Percentiles rank a stretch among this genome's conserved stretches.
Conservation (phyloP, 2,797 vertebrate genomes). For the Psittacula echo region DNA sequence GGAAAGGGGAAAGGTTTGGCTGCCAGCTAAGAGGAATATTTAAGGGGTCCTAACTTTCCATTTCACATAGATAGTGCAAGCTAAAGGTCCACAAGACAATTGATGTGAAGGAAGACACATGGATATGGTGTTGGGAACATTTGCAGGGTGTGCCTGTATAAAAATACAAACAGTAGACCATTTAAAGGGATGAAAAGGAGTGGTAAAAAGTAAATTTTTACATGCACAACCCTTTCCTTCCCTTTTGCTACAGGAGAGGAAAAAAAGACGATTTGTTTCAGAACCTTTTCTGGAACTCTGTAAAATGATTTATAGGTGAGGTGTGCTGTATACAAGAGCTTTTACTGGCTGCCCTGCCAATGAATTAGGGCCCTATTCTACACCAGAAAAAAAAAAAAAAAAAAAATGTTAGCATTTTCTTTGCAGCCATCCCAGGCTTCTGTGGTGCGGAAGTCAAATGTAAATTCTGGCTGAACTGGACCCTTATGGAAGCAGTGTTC, state of each 20-base stretch:
- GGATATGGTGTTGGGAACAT: not conserved
- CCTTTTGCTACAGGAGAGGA: not conserved
- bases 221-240: not conserved
- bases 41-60: not conserved
- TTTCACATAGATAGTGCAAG: not conserved
- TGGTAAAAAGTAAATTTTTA: not conserved
- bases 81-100: not conserved
- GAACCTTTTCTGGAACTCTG: not conserved
- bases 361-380: constrained; percentile 21
- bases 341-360: not conserved
- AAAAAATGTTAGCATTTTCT: not conserved
- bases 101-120: not conserved
- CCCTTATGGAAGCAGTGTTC: not conserved
- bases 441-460: not conserved
- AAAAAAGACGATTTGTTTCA: not conserved
- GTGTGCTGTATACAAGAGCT: not conserved
- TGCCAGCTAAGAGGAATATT: not conserved
- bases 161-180: not conserved
- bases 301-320: not conserved
- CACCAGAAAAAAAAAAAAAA: not conserved
- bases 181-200: not conserved
- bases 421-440: not conserved
- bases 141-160: not conserved
- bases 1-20: not conserved
- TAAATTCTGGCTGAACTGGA: constrained; percentile 31